Evolutionary conservation across 2,888 invertebrate species (phyloP).

Genomic region (Idaea dimidiata): DNA sequence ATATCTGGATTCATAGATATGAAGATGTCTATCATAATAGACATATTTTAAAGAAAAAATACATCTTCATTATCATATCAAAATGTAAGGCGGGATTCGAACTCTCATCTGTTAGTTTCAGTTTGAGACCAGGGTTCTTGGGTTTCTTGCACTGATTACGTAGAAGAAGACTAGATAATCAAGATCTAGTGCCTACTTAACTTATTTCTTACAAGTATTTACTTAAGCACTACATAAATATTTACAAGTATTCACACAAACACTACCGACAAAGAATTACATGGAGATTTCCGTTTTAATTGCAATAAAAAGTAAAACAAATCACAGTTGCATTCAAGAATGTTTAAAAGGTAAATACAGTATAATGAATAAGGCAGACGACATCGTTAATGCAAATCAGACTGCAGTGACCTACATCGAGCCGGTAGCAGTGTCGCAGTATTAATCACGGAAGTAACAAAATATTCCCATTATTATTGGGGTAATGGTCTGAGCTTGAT

Average conservation of each 20-base stretch:
- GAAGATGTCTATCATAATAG: too few species aligned
- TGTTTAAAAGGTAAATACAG: slow-evolving; percentile 30
- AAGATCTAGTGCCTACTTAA: background rate
- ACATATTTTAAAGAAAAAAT: too few species aligned
- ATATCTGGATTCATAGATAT: too few species aligned
- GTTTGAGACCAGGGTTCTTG: too few species aligned
- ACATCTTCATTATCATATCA: too few species aligned
- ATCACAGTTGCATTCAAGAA: slow-evolving; percentile 16
- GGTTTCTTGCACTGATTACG: too few species aligned
- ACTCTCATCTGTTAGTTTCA: too few species aligned
- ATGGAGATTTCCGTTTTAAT: background rate
- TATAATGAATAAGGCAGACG: slow-evolving; percentile 47
- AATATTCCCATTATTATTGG: background rate
- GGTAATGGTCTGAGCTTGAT: background rate
- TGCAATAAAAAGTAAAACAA: slow-evolving; percentile 12
- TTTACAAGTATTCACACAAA: background rate
- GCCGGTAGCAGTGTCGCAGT: slow-evolving; percentile 38
- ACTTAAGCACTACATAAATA: background rate
- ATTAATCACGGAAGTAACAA: slow-evolving; percentile 42
- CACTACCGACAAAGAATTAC: background rate
- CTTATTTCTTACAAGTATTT: background rate
- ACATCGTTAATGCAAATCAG: slow-evolving; percentile 61
- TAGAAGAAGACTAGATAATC: too few species aligned
- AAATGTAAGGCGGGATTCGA: too few species aligned
- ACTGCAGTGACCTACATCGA: slow-evolving; percentile 63